Percentiles rank a stretch among this genome's conserved stretches.
phyloP scores from a whole-genome alignment of 2,113 vertebrate species.

The Cyprinodon brontotheroides region DNA sequence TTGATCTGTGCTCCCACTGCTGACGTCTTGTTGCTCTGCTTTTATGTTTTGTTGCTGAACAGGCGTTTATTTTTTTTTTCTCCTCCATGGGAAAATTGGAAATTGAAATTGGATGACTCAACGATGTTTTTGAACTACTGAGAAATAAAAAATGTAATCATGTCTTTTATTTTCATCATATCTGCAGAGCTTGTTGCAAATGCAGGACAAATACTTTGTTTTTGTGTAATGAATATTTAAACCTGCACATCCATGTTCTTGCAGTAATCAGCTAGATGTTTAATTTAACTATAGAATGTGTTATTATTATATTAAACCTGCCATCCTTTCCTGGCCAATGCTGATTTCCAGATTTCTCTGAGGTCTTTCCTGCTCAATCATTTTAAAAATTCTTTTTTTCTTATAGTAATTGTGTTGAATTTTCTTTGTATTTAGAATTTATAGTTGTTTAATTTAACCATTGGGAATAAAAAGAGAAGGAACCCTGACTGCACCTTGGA shows the following conservation, averaged over 20 bases:
- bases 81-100: constrained; percentile 14
- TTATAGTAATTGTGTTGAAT: too few species aligned
- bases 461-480: too few species aligned
- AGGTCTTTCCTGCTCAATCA: too few species aligned
- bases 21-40: constrained; percentile 34
- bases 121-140: not conserved
- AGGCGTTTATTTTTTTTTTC: not conserved
- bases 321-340: not conserved
- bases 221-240: not conserved
- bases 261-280: not conserved
- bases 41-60: constrained; percentile 34
- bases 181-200: not conserved
- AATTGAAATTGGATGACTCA: not conserved
- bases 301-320: not conserved
- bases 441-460: too few species aligned
- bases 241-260: not conserved
- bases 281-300: not conserved
- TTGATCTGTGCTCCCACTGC: constrained; percentile 17
- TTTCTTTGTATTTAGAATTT: too few species aligned
- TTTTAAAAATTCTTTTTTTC: too few species aligned
- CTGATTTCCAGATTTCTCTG: not conserved
- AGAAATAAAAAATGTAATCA: not conserved
- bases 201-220: not conserved
- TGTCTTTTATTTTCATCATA: not conserved
- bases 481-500: too few species aligned